Conservation (phyloP, 2,888 invertebrate genomes). For the Alsophila aescularia region DNA sequence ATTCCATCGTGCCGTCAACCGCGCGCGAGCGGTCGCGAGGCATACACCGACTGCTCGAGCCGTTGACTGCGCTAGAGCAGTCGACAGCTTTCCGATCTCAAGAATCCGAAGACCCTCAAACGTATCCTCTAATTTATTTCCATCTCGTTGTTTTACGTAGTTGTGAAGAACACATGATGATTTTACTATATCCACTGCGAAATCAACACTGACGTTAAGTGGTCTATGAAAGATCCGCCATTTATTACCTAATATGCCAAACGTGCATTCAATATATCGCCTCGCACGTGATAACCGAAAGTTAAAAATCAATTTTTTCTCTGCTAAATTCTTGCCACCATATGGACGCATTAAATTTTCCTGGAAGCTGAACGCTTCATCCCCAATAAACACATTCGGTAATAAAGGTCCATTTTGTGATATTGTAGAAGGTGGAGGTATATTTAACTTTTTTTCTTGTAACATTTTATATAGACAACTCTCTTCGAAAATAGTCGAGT, state of each 20-base stretch:
- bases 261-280: constrained; percentile 28
- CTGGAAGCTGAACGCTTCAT: constrained; percentile 31
- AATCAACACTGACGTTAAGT: background rate
- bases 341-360: constrained; percentile 1
- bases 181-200: too few species aligned
- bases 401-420: too few species aligned
- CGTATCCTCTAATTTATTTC: too few species aligned
- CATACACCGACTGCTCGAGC: too few species aligned
- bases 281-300: constrained; percentile 24
- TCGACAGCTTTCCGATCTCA: too few species aligned
- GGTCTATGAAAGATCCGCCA: constrained; percentile 30
- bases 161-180: too few species aligned
- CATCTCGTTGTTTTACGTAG: too few species aligned
- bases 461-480: background rate
- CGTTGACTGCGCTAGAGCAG: too few species aligned
- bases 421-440: background rate
- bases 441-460: background rate
- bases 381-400: constrained; percentile 19
- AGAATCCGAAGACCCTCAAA: too few species aligned
- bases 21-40: too few species aligned
- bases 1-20: too few species aligned
- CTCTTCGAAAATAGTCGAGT: constrained; percentile 5
- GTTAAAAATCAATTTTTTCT: constrained; percentile 29
- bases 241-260: constrained; percentile 26
- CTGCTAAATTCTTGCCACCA: background rate